Conservation (phyloP, 2,113 vertebrate genomes). For the Mus pahari region DNA sequence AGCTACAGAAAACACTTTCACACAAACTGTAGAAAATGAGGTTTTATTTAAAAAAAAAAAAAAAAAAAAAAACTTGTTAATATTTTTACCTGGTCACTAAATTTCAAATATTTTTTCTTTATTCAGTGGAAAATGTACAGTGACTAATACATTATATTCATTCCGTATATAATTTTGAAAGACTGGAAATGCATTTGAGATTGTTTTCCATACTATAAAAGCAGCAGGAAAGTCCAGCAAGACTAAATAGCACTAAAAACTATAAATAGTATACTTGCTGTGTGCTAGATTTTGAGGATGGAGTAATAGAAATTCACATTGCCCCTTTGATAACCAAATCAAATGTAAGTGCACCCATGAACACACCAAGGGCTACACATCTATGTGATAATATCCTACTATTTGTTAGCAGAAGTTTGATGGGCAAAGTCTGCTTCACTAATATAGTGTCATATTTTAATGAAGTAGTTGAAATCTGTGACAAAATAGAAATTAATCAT, state of each 20-base stretch:
- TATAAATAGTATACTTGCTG: neutral
- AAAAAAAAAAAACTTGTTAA: neutral
- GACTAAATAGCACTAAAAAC: neutral
- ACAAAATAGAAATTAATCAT: slow-evolving; percentile 4
- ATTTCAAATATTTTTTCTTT: slow-evolving; percentile 39
- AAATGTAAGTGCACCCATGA: neutral
- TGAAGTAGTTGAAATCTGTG: neutral
- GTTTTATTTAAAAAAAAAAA: no score
- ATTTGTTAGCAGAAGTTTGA: neutral
- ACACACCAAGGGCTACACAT: neutral
- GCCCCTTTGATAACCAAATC: neutral
- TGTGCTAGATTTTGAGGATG: neutral
- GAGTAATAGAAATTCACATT: neutral
- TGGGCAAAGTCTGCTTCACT: neutral
- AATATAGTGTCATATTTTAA: neutral
- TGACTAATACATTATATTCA: slow-evolving; percentile 50
- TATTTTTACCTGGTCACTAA: neutral
- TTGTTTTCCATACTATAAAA: slow-evolving; percentile 34
- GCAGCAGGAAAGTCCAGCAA: slow-evolving; percentile 7
- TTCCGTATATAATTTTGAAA: slow-evolving; percentile 48
- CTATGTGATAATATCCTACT: neutral
- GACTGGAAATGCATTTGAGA: neutral
- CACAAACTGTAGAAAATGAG: neutral
- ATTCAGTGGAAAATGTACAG: neutral
- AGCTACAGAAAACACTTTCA: neutral